Conservation (phyloP, 1,140 invertebrate genomes). For the Harlomillsia oculata region DNA sequence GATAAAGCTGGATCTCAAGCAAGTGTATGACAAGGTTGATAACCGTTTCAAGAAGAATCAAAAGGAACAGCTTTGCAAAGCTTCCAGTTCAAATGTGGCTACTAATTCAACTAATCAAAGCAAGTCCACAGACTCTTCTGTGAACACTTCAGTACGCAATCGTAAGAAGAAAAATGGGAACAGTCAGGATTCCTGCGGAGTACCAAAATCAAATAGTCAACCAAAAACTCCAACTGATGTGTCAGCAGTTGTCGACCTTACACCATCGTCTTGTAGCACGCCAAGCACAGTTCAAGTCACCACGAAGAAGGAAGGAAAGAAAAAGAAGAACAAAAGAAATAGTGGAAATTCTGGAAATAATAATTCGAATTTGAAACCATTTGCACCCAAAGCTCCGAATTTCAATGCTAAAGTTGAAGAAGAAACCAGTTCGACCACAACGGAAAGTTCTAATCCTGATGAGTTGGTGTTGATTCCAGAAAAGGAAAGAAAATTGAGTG, state of each 20-base stretch:
- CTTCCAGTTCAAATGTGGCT: not conserved
- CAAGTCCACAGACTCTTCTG: not conserved
- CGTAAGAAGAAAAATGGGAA: slow-evolving; percentile 16
- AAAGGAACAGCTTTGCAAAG: slow-evolving; percentile 8
- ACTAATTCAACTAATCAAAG: not conserved
- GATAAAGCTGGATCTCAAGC: slow-evolving; percentile 32
- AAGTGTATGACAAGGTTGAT: slow-evolving; percentile 36
- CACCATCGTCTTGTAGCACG: not conserved
- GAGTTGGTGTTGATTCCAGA: slow-evolving; percentile 45
- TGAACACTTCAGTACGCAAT: not conserved
- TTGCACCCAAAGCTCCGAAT: slow-evolving; percentile 18
- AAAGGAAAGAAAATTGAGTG: slow-evolving; percentile 41
- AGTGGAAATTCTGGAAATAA: not conserved
- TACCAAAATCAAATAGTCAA: not conserved
- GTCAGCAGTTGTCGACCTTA: not conserved
- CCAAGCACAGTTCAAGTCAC: not conserved
- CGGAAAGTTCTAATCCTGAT: slow-evolving; percentile 56
- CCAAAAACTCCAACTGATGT: slow-evolving; percentile 1
- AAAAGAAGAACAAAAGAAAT: slow-evolving; percentile 12
- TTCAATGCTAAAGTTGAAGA: slow-evolving; percentile 38
- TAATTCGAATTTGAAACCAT: not conserved
- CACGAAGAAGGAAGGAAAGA: not conserved
- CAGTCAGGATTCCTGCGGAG: not conserved
- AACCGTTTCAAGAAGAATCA: slow-evolving; percentile 32
- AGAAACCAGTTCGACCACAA: slow-evolving; percentile 62